phyloP scores from a whole-genome alignment of 2,888 invertebrate genomes.

The Lysandra coridon region DNA sequence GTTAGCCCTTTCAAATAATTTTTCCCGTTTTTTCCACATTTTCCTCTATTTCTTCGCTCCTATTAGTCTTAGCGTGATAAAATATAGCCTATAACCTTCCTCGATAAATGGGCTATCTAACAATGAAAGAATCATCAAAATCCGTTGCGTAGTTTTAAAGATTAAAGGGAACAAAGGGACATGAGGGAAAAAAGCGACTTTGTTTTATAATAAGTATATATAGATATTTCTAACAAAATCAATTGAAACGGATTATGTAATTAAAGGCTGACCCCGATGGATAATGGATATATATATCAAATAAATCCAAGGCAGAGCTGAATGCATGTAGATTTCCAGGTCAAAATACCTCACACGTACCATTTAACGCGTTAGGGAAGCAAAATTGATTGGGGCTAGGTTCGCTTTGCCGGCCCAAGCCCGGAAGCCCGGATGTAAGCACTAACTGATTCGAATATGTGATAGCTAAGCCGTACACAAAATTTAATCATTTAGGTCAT shows the following conservation, averaged over 20 bases:
- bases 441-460: background rate
- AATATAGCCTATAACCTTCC: too few species aligned
- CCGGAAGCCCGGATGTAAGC: background rate
- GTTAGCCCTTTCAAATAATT: too few species aligned
- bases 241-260: background rate
- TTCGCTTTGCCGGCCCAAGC: background rate
- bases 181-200: too few species aligned
- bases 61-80: too few species aligned
- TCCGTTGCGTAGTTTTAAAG: too few species aligned
- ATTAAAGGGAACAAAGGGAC: too few species aligned
- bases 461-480: background rate
- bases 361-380: background rate
- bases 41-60: too few species aligned
- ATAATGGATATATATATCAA: background rate
- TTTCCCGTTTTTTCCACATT: too few species aligned
- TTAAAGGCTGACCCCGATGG: background rate
- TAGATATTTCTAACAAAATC: background rate
- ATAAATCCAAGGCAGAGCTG: background rate
- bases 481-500: background rate
- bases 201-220: too few species aligned
- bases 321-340: background rate
- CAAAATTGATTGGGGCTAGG: background rate
- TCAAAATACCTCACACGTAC: constrained; percentile 10
- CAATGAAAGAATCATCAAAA: too few species aligned
- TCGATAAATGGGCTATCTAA: too few species aligned